Conservation (phyloP, 2,797 vertebrate species). For the Sebastes wilsoni region DNA sequence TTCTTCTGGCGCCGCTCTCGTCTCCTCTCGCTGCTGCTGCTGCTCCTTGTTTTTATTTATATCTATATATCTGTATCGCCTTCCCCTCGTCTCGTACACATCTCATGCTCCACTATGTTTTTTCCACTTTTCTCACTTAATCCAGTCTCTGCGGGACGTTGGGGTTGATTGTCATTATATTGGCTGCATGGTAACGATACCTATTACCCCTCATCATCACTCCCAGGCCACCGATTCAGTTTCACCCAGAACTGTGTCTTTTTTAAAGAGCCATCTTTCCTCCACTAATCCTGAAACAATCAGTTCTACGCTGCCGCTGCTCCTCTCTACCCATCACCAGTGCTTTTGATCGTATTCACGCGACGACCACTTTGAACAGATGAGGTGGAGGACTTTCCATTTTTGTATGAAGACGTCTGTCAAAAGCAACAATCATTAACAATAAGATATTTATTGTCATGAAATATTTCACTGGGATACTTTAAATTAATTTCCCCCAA, state of each 20-base stretch:
- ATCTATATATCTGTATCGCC: conserved; percentile 11
- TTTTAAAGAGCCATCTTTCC: not conserved
- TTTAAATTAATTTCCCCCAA: not conserved
- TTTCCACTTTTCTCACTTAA: conserved; percentile 2
- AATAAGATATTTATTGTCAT: not conserved
- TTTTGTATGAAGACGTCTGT: not conserved
- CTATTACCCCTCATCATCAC: not conserved
- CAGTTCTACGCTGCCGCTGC: not conserved
- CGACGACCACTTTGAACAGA: not conserved
- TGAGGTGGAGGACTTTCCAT: too few species aligned
- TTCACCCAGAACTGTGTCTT: not conserved
- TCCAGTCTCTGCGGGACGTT: conserved; percentile 14
- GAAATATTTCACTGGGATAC: not conserved
- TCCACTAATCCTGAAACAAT: not conserved
- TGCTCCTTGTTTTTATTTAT: conserved; percentile 50
- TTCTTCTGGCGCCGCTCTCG: not conserved
- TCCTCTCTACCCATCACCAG: not conserved
- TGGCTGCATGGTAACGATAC: not conserved
- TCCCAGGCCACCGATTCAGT: not conserved
- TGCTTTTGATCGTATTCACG: not conserved
- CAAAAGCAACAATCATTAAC: not conserved
- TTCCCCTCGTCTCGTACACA: not conserved
- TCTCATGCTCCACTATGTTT: not conserved
- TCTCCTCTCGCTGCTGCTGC: conserved; percentile 1
- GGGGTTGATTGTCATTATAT: conserved; percentile 1